Conservation (phyloP, 2,797 vertebrate species). For the Muraenolepis orangiensis region DNA sequence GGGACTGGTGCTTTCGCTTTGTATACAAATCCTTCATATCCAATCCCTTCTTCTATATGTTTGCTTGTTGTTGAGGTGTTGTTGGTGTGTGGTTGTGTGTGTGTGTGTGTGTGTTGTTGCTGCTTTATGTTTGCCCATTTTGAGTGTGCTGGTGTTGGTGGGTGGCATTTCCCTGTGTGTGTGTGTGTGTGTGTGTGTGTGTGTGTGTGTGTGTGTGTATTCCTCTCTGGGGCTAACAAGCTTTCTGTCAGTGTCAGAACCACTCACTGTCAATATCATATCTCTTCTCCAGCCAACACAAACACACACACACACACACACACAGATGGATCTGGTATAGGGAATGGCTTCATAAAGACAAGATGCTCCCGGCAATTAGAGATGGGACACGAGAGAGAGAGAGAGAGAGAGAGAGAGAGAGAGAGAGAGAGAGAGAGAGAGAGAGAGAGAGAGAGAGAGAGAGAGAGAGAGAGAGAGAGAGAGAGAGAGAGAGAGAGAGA, state of each 20-base stretch:
- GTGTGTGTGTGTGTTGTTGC: not conserved
- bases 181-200: not conserved
- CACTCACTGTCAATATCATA: slow-evolving; percentile 29
- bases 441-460: no score
- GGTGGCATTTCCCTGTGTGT: not conserved
- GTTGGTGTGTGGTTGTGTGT: no score
- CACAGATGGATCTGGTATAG: slow-evolving; percentile 25
- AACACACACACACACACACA: not conserved
- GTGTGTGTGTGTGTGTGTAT: slow-evolving; percentile 8
- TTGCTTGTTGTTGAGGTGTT: not conserved
- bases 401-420: no score
- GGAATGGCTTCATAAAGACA: slow-evolving; percentile 51
- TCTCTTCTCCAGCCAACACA: slow-evolving; percentile 17
- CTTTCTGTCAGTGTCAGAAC: slow-evolving; percentile 27
- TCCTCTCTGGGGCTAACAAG: slow-evolving; percentile 46
- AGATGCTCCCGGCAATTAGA: slow-evolving; percentile 52
- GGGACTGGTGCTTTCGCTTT: not conserved
- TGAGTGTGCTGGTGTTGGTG: not conserved
- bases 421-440: no score
- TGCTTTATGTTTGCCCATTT: not conserved
- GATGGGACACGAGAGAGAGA: slow-evolving; percentile 17
- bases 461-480: no score
- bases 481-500: no score
- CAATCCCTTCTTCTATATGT: not conserved
- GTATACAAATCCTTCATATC: not conserved